Percentiles rank a stretch among this genome's conserved stretches.
phyloP scores from a whole-genome alignment of 2,888 invertebrate genomes.

The Bimastos eiseni region DNA sequence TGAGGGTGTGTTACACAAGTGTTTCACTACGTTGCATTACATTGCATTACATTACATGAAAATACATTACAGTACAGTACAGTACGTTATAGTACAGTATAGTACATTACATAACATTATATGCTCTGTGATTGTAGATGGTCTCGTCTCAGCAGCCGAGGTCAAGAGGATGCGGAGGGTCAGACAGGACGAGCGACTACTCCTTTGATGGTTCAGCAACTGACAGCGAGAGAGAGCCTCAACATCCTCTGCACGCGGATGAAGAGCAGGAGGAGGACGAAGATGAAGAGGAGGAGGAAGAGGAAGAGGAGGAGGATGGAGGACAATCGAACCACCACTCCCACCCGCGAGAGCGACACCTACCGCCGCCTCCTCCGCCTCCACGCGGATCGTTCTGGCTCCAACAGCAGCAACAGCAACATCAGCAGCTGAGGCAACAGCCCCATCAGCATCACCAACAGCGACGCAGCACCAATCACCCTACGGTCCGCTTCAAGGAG shows the following conservation, averaged over 20 bases:
- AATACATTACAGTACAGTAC: too few species aligned
- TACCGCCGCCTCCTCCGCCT: constrained; percentile 14
- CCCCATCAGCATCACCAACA: background rate
- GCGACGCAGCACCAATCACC: background rate
- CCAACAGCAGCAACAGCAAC: constrained; percentile 8
- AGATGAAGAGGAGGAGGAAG: background rate
- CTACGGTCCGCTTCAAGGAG: constrained; percentile 18
- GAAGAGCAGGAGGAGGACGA: background rate
- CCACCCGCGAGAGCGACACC: background rate
- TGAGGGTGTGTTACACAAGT: too few species aligned
- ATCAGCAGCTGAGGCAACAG: background rate
- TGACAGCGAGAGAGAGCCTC: background rate
- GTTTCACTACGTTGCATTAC: too few species aligned
- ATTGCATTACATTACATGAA: too few species aligned
- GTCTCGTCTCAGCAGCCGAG: background rate
- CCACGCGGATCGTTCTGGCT: constrained; percentile 20
- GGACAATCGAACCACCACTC: background rate
- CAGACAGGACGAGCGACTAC: constrained; percentile 8
- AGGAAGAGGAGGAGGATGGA: background rate
- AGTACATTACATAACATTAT: too few species aligned
- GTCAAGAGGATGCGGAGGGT: background rate
- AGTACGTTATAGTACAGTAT: too few species aligned
- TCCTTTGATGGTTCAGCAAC: constrained; percentile 18
- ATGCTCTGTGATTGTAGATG: background rate
- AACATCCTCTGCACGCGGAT: background rate